Conservation (phyloP, 2,113 vertebrate genomes). For the Glaucidium brasilianum region DNA sequence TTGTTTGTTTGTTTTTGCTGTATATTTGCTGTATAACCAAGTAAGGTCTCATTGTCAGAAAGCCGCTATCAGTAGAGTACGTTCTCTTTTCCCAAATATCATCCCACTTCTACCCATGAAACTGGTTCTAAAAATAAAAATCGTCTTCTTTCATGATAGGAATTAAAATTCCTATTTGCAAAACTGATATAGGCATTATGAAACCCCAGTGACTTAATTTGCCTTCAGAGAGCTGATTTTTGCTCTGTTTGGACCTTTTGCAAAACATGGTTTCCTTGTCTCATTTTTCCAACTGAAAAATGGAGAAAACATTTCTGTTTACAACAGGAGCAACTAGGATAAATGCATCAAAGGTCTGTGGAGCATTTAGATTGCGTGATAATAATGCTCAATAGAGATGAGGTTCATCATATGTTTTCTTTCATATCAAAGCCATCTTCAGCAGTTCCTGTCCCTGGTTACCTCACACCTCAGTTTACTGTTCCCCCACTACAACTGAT, state of each 20-base stretch:
- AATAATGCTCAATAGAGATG: background rate
- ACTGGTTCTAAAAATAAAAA: background rate
- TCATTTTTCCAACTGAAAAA: background rate
- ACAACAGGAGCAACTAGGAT: background rate
- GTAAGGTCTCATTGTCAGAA: conserved; percentile 28
- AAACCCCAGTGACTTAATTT: background rate
- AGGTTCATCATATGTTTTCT: background rate
- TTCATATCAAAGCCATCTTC: background rate
- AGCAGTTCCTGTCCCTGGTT: background rate
- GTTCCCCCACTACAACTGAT: background rate
- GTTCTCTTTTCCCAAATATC: background rate
- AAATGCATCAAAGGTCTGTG: background rate
- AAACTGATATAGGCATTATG: background rate
- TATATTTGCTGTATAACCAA: background rate
- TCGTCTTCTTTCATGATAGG: background rate
- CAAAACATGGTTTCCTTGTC: background rate
- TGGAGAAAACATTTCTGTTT: background rate
- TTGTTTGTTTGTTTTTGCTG: too few relatives aligned
- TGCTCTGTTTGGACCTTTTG: background rate
- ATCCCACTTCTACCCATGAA: background rate
- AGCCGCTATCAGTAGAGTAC: background rate
- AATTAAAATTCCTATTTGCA: background rate
- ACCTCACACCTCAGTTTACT: background rate
- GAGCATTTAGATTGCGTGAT: background rate
- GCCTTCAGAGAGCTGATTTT: background rate